Base-by-base conservation (phyloP, 2,888 invertebrate species). In the Pemphredon lugubris region DNA sequence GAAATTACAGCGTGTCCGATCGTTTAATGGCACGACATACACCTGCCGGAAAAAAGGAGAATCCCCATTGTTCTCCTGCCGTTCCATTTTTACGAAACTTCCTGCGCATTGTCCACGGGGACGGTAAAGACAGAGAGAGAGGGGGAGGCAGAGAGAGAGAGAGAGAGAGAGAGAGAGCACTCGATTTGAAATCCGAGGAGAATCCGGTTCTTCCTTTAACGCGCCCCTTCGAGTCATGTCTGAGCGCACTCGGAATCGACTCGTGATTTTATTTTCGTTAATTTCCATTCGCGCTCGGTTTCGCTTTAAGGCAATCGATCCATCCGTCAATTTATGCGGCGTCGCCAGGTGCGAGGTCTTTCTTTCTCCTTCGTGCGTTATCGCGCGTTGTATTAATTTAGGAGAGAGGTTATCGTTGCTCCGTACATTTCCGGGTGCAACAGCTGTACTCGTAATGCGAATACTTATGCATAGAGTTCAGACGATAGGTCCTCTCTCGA, bases 31-130 rank as follows among this genome's bases (percentile, higher is more conserved):
- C 14, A 37, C 48, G 39, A 21, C 53, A 13, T 32, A 11, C 53
- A 65, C n/a, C 63, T 63, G 55, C 54, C 64, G 58, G 53, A 58
- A 65, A n/a, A n/a, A 65, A 32, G 47, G 45, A 42, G 44, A 37
- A 48, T 30, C 39, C 16, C 23, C 54, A 54, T 70, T 70, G 69
- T 54, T 34, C 30, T 18, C 18, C 30, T 48, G n/a, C 26, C 20
- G 32, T 47, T 23, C 45, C 37, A 32, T 55, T 70, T 71, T 71
- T 60, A 18, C 47, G 51, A 67, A 71, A 71, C 60, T 60, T 67
- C 70, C 70, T 60, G 70, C 21, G 14, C 32, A 44, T 48, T 37
- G 34, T 54, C 20, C 23, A 2, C 7, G 11, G 23, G n/a, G n/a
- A n/a, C n/a, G n/a, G n/a, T n/a, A n/a, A n/a, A n/a, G n/a, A n/a